Percentiles rank a stretch among this genome's conserved stretches.
Conservation (phyloP, 2,113 vertebrate species). For the Megaceryle torquata region DNA sequence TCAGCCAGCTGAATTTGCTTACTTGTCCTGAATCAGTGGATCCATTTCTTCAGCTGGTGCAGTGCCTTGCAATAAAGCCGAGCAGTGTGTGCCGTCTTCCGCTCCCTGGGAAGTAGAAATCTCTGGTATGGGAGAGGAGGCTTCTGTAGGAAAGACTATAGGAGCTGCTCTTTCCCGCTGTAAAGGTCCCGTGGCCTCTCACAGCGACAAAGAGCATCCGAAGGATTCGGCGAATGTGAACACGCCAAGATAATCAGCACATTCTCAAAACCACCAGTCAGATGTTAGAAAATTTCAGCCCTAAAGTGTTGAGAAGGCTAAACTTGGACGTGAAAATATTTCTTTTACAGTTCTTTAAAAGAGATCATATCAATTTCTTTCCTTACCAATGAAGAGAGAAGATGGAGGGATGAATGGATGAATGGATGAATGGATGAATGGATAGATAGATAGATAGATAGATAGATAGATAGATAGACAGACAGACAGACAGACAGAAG, state of each 20-base stretch:
- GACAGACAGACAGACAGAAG: no score
- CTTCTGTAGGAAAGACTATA: background rate
- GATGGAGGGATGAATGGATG: background rate
- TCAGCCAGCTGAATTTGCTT: conserved; percentile 62
- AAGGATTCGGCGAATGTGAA: background rate
- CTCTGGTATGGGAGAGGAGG: conserved; percentile 29
- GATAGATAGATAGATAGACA: no score
- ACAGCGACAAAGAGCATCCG: background rate
- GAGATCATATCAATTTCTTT: background rate
- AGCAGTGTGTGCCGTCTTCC: conserved; percentile 49
- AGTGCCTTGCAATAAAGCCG: conserved; percentile 47
- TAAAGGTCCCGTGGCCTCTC: background rate
- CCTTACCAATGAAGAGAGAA: background rate
- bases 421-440: no score
- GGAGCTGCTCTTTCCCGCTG: background rate
- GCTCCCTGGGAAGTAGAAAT: conserved; percentile 59
- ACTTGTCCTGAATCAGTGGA: conserved; percentile 63
- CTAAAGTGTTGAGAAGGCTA: background rate
- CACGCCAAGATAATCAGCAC: rapidly evolving
- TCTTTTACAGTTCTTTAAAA: background rate
- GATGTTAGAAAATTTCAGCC: background rate
- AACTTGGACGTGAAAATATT: background rate
- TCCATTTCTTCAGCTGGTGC: conserved; percentile 62
- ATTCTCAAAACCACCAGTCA: rapidly evolving
- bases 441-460: background rate